Percentiles rank a stretch among this genome's conserved stretches.
Conservation (phyloP, 2,888 invertebrate genomes). For the Cartodere bifasciata region DNA sequence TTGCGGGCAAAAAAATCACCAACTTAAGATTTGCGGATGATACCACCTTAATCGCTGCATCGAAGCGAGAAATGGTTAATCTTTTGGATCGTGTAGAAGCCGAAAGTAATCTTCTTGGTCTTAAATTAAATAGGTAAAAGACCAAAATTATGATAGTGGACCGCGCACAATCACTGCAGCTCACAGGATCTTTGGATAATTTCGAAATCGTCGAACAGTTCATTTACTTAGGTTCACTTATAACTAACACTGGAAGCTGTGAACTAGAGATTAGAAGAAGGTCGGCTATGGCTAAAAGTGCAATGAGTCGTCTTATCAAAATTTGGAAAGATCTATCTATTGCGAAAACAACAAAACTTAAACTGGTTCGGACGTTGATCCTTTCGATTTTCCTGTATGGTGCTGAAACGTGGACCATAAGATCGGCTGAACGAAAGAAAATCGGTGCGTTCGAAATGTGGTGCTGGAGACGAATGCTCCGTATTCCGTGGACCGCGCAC, state of each 20-base stretch:
- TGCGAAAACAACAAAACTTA: conserved; percentile 2
- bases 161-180: conserved; percentile 1
- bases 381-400: conserved; percentile 5
- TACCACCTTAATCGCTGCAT: too few relatives aligned
- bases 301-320: conserved; percentile 3
- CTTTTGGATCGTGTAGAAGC: conserved; percentile 9
- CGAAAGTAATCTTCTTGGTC: conserved; percentile 7
- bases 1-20: conserved; percentile 7
- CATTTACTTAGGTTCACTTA: conserved; percentile 4
- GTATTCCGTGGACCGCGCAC: conserved; percentile 6
- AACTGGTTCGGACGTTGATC: conserved; percentile 4
- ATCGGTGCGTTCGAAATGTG: conserved; percentile 10
- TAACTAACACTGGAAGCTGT: conserved; percentile 4
- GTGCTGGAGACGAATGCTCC: conserved; percentile 9
- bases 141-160: conserved; percentile 5
- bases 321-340: conserved; percentile 1
- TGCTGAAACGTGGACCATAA: conserved; percentile 10
- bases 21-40: conserved; percentile 9
- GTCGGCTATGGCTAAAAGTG: conserved; percentile 3
- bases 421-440: conserved; percentile 6
- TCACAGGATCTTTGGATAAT: background rate
- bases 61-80: conserved; percentile 2
- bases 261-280: conserved; percentile 2
- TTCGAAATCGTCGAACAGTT: conserved; percentile 1
- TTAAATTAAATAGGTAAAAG: conserved; percentile 7